phyloP scores from a whole-genome alignment of 2,797 vertebrate genomes.

The Rachycentron canadum region DNA sequence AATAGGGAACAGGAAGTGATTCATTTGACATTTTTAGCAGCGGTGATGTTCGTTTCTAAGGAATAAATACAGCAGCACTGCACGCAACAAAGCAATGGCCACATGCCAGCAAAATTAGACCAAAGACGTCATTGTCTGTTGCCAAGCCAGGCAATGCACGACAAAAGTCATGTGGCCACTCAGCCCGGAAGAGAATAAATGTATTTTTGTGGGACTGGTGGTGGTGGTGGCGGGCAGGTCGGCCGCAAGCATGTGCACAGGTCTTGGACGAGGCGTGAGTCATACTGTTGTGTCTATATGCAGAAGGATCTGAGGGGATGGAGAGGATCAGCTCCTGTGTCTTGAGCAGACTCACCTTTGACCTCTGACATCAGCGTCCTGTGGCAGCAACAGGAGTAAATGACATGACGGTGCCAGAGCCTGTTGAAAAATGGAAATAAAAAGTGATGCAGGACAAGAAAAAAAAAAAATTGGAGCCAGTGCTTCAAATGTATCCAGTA shows the following conservation, averaged over 20 bases:
- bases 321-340: slow-evolving; percentile 50
- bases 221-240: too few relatives aligned
- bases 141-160: not conserved
- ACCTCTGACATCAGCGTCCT: slow-evolving; percentile 36
- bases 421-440: not conserved
- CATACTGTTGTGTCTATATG: slow-evolving; percentile 31
- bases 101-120: not conserved
- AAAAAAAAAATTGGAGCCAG: too few relatives aligned
- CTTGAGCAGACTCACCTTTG: slow-evolving; percentile 38
- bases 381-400: not conserved
- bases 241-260: not conserved
- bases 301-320: slow-evolving; percentile 34
- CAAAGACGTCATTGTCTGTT: not conserved
- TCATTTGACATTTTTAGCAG: not conserved
- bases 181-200: not conserved
- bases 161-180: not conserved
- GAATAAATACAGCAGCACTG: not conserved
- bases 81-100: not conserved
- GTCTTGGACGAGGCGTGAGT: slow-evolving; percentile 4
- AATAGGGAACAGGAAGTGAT: slow-evolving; percentile 14
- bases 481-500: not conserved
- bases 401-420: not conserved
- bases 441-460: not conserved
- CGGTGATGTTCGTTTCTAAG: not conserved
- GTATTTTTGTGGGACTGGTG: not conserved